Evolutionary conservation across 2,797 vertebrate species (phyloP), one percentile per base, ranked within the genome.

Genomic region (Phataginus tetradactyla): DNA sequence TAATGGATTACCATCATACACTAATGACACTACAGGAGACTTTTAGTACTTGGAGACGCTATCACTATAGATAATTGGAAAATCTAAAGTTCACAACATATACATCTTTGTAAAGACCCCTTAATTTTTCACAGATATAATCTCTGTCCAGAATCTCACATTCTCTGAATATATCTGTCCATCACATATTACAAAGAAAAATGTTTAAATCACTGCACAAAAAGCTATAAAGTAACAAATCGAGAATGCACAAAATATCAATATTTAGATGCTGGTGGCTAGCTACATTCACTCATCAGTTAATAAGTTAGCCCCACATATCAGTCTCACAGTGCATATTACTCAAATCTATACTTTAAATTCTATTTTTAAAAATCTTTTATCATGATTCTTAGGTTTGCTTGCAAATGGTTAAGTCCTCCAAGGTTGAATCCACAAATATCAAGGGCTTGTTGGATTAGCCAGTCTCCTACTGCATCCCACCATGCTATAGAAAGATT

Each of bases 111-210:
- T 39, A 55, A 69, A 79, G 32, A 84, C 5, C 42, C 1, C 10
- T 95, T n/a, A 55, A 53, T 74, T 89, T 89, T 72, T 94, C 23
- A 83, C 32, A 63, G 61, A 74, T 63, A 55, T 32, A 78, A 64
- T 80, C 90, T 95, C 25, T 61, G 3, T 69, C 9, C 18, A 84
- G 37, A 75, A 7, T 75, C 49, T 85, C 66, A 39, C 71, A 17
- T 75, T 92, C 15, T 86, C 20, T 84, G 39, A 72, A 34, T 84
- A 79, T 51, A 55, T 64, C 17, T 10, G 34, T 49, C 23, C 1
- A 21, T 29, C 72, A 72, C 8, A 94, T 8, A 71, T 68, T 37
- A 74, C 69, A 93, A 87, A 94, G 6, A 72, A 89, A 86, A 59
- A 42, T 37, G 12, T 17, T 86, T 85, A 86, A 51, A 92, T 96